Conservation (phyloP, 1,140 invertebrate species). For the Lepeophtheirus salmonis region DNA sequence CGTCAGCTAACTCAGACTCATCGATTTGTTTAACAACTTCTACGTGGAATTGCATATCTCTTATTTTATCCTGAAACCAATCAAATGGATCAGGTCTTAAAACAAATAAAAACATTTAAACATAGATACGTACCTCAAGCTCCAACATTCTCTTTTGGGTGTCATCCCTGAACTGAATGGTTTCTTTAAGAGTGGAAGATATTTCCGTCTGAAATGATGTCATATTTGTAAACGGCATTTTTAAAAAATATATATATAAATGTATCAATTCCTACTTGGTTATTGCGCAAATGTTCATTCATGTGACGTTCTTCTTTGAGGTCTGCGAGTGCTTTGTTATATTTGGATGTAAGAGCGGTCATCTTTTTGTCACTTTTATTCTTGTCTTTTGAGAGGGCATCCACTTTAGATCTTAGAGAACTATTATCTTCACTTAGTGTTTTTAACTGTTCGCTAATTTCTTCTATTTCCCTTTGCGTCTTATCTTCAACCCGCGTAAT, state of each 20-base stretch:
- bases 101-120: too few relatives aligned
- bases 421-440: not conserved
- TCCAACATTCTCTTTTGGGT: not conserved
- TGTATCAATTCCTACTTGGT: not conserved
- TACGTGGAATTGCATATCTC: not conserved
- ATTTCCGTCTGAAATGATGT: not conserved
- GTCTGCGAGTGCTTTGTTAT: not conserved
- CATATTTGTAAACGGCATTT: too few relatives aligned
- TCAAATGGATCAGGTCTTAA: too few relatives aligned
- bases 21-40: not conserved
- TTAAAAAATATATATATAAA: not conserved
- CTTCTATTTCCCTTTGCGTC: constrained; percentile 18
- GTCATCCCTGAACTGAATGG: not conserved
- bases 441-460: not conserved
- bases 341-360: not conserved
- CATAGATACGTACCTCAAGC: not conserved
- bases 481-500: constrained; percentile 40
- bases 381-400: constrained; percentile 7
- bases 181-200: not conserved
- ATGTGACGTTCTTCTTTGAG: constrained; percentile 11
- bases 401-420: constrained; percentile 1
- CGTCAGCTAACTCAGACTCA: not conserved
- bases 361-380: constrained; percentile 8
- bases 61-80: not conserved
- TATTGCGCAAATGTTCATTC: constrained; percentile 8